These are phyloP conservation scores for Euglossa dilemma DNA, from an alignment of 1,140 invertebrate genomes.

Conservation along the genomic window DNA sequence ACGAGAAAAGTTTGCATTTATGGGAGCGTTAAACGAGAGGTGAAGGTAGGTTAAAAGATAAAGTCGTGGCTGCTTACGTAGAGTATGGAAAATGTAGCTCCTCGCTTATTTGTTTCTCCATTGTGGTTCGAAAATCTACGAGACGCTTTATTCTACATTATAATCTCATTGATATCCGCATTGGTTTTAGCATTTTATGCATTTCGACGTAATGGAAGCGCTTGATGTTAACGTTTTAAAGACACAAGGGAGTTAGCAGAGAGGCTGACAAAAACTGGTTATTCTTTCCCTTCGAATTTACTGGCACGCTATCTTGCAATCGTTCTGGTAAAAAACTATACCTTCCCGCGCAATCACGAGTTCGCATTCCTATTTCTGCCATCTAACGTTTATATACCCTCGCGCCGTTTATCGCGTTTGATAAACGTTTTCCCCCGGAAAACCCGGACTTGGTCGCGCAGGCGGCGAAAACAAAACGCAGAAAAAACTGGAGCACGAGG, in stretches of 20 bases:
- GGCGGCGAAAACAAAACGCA: neutral
- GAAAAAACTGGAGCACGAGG: neutral
- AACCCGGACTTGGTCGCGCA: neutral
- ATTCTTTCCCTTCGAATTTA: neutral
- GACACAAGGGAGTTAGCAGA: no score
- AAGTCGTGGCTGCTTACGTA: neutral
- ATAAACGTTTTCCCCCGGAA: neutral
- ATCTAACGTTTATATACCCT: neutral
- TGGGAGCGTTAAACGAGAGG: neutral
- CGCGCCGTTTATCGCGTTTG: neutral
- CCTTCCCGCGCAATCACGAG: neutral
- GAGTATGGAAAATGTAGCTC: neutral
- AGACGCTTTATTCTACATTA: no score
- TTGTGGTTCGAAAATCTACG: no score
- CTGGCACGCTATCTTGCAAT: neutral
- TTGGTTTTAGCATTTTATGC: no score
- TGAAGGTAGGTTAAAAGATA: neutral
- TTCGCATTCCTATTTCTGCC: neutral
- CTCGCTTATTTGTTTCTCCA: neutral
- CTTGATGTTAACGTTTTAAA: no score
- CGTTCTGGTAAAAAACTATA: neutral
- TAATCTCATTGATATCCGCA: no score
- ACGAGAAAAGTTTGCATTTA: constrained; percentile 2
- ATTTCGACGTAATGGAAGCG: no score
- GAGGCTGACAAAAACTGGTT: no score